These are phyloP conservation scores for Caenorhabditis zanzibari DNA, from an alignment of 2,888 invertebrate species.

Conservation along the genomic window DNA sequence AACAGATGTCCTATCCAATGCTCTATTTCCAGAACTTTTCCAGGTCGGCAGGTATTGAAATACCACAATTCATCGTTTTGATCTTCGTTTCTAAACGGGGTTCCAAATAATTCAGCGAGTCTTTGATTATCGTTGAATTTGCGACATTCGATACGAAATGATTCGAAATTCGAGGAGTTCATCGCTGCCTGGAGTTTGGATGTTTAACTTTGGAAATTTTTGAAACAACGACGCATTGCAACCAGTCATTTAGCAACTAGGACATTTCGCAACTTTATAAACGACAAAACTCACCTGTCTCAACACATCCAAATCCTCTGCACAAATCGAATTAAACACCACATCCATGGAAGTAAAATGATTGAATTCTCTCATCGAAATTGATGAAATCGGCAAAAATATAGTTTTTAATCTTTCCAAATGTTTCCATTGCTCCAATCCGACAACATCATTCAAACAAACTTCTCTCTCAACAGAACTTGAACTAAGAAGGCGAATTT, in stretches of 20 bases:
- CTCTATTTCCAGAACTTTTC: neutral
- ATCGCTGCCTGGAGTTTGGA: neutral
- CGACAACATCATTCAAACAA: neutral
- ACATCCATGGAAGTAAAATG: neutral
- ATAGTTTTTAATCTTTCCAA: neutral
- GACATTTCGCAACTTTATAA: too few species aligned
- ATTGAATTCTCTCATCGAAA: neutral
- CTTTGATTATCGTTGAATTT: neutral
- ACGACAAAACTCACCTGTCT: neutral
- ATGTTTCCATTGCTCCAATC: neutral
- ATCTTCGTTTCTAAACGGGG: neutral
- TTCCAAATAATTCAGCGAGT: neutral
- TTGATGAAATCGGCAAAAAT: neutral
- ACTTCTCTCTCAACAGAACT: neutral
- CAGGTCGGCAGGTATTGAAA: neutral
- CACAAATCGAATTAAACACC: neutral
- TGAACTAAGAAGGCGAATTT: neutral
- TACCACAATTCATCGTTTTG: neutral
- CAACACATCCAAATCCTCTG: neutral
- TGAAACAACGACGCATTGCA: too few species aligned
- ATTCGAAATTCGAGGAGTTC: neutral
- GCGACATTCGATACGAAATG: neutral
- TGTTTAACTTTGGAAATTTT: too few species aligned
- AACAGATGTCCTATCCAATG: too few species aligned
- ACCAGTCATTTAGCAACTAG: too few species aligned